Conservation (phyloP, 1,140 invertebrate species). For the Aphaenogaster rudis region DNA sequence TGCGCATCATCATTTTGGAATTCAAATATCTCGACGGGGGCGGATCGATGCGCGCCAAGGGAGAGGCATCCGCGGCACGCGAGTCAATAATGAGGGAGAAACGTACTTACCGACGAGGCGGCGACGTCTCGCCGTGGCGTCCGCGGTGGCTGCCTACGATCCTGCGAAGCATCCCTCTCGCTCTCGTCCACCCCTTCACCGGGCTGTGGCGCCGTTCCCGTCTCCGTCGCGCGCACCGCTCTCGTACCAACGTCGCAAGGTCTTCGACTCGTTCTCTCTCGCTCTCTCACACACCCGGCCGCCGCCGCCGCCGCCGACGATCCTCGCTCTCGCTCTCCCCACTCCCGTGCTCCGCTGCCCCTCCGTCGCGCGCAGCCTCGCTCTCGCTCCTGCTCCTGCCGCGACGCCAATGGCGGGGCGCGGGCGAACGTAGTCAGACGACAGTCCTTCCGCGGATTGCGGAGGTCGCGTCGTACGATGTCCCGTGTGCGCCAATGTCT, state of each 20-base stretch:
- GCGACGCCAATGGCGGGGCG: conserved; percentile 63
- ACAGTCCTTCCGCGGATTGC: conserved; percentile 80
- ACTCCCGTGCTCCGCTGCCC: neutral
- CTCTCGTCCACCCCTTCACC: conserved; percentile 50
- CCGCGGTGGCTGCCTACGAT: conserved; percentile 32
- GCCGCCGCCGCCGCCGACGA: neutral
- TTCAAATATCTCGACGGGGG: conserved; percentile 26
- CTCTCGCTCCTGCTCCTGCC: conserved; percentile 50
- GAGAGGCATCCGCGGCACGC: conserved; percentile 18
- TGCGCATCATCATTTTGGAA: neutral
- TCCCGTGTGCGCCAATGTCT: conserved; percentile 39
- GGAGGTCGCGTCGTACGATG: conserved; percentile 74
- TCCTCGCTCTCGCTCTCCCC: neutral
- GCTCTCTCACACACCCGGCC: neutral
- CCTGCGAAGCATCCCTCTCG: conserved; percentile 68
- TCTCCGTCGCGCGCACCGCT: conserved; percentile 20
- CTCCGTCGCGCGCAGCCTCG: conserved; percentile 20
- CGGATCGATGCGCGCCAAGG: conserved; percentile 20
- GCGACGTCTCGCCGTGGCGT: neutral
- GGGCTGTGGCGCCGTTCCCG: conserved; percentile 19
- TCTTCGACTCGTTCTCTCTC: conserved; percentile 5
- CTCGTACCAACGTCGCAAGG: neutral
- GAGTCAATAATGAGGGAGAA: conserved; percentile 30
- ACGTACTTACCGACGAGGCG: conserved; percentile 37
- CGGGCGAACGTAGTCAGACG: conserved; percentile 66